phyloP scores from a whole-genome alignment of 37 sponge, comb jelly and placozoan genomes.

The Aplysina aerophoba region DNA sequence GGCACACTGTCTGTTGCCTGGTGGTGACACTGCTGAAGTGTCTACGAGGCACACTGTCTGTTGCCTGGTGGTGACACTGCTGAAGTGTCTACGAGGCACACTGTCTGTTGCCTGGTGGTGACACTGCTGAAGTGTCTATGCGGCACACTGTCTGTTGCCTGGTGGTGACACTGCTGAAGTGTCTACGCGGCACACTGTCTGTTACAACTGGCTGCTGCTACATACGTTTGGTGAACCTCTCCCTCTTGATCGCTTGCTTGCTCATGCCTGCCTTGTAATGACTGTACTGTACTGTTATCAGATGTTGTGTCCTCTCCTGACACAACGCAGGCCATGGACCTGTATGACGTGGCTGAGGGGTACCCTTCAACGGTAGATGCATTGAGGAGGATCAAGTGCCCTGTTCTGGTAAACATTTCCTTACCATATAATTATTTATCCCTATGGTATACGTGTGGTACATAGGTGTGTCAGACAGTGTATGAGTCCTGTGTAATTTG shows the following conservation, averaged over 20 bases:
- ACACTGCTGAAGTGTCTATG: no score
- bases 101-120: neutral
- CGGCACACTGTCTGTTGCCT: no score
- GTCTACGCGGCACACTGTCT: no score
- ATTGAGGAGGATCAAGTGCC: conserved; percentile 58
- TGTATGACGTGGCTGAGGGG: conserved; percentile 78
- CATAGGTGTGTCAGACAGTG: neutral
- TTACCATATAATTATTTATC: neutral
- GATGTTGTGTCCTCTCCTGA: neutral
- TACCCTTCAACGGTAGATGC: conserved; percentile 45
- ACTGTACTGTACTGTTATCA: neutral
- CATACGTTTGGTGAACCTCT: neutral
- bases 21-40: no score
- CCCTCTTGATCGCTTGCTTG: neutral
- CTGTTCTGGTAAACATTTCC: conserved; percentile 55
- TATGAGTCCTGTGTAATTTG: neutral
- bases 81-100: no score
- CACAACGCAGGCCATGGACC: conserved; percentile 78
- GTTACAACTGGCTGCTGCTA: no score
- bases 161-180: no score
- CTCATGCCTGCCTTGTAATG: neutral
- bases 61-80: neutral
- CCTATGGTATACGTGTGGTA: neutral
- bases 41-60: no score
- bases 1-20: no score